A percentile compares a stretch with the other conserved stretches of the same genome.
Evolutionary conservation across 2,113 vertebrate genomes (phyloP).

Genomic region (Uropsilus gracilis): DNA sequence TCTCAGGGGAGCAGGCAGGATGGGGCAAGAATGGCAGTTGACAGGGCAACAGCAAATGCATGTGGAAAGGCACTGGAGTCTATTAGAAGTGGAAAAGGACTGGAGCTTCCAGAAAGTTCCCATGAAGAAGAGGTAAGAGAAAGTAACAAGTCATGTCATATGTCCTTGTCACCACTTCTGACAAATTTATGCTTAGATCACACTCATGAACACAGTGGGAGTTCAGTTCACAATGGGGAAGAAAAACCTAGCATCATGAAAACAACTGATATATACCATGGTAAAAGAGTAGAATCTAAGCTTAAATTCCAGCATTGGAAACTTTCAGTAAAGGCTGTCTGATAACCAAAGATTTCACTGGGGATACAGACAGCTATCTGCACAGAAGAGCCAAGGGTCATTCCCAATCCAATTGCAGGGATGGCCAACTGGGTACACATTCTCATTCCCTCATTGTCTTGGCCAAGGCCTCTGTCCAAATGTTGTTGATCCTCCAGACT

Average conservation of each 20-base stretch:
- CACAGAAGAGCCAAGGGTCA: not conserved
- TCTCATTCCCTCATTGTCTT: not conserved
- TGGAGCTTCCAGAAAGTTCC: fast-evolving
- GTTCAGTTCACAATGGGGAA: not conserved
- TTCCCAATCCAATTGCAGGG: fast-evolving
- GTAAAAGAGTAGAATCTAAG: not conserved
- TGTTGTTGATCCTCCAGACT: not conserved
- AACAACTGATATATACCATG: not conserved
- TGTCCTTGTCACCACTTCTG: not conserved
- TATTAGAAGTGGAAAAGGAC: fast-evolving
- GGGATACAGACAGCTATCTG: not conserved
- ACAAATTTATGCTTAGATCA: not conserved
- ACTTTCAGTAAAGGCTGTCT: not conserved
- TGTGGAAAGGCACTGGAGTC: fast-evolving
- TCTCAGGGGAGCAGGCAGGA: fast-evolving
- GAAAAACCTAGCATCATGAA: not conserved
- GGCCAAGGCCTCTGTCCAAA: not conserved
- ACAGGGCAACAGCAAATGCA: fast-evolving
- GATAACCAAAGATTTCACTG: too few species aligned
- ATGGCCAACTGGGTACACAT: not conserved
- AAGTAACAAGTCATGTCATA: fast-evolving
- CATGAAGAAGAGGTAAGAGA: fast-evolving
- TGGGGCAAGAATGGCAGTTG: not conserved
- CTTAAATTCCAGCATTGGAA: not conserved
- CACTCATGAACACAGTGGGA: not conserved